Base-by-base conservation (phyloP, 2,113 vertebrate genomes). In the Caranx melampygus region DNA sequence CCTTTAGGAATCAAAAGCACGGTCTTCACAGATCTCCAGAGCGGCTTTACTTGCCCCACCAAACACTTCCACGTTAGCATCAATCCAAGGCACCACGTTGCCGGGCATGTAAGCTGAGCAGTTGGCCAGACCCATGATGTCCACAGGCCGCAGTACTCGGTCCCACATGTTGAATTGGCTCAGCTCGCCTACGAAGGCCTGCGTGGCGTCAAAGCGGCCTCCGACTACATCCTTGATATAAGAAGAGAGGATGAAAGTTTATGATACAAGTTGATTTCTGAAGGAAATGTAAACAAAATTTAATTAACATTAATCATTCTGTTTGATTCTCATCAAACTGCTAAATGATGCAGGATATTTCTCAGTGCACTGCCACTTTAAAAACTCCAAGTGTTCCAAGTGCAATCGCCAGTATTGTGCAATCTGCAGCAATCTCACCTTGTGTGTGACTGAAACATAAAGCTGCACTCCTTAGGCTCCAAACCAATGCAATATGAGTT, bases 151-250 rank as follows among this genome's bases (percentile, higher is more conserved):
- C 44, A 99, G 95, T 33, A 99, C 97, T 33, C 97, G 94, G 94
- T 99, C 98, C 98, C 98, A 99, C 92, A 99, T 97, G 94, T 98
- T 99, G 94, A 99, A 99, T 90, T 99, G 98, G 94, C 97, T 99
- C 91, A 99, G 93, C 91, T 99, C 98, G 33, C 98, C 98, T 16
- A 99, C 98, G 0, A 99, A 99, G 5, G 98, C 98, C 94, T 99
- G 98, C 1, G 98, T 99, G 72, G 98, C 98, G 40, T 99, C 98
- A 3, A 99, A 99, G 54, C 97, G 95, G 59, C 97, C 97, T 63
- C 98, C 98, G 0, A 99, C 97, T 0, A 97, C 96, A 88, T 99
- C 98, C 98, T 99, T 91, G 9, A 47, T 0, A 13, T 58, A 66
- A 60, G 86, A 18, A 73, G 12, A 82, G 40, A 76, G 54, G 58